A percentile compares a stretch with the other conserved stretches of the same genome.
Evolutionary conservation across 2,888 invertebrate species (phyloP).

Genomic region (Dryocosmus kuriphilus): DNA sequence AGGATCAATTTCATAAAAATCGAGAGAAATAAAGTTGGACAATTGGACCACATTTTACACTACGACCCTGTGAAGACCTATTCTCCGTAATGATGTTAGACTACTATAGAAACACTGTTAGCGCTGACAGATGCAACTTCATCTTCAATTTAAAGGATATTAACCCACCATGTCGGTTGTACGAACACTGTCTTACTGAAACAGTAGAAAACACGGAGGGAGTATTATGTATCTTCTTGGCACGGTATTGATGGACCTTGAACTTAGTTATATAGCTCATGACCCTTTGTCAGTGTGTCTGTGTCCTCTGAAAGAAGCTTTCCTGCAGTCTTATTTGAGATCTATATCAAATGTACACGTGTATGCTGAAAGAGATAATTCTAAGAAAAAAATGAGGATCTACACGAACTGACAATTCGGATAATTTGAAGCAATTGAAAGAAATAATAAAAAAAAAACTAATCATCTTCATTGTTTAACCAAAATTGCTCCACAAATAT

Average conservation of each 20-base stretch:
- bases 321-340: neutral
- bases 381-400: neutral
- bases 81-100: neutral
- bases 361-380: neutral
- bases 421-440: neutral
- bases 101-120: neutral
- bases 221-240: conserved; percentile 4
- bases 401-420: neutral
- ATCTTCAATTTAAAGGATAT: conserved; percentile 37
- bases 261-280: conserved; percentile 4
- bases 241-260: conserved; percentile 25
- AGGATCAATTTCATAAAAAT: neutral
- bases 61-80: neutral
- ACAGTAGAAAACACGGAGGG: neutral
- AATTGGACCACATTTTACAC: neutral
- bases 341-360: neutral
- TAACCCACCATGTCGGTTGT: neutral
- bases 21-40: neutral
- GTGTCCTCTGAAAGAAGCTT: neutral
- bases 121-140: conserved; percentile 12
- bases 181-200: conserved; percentile 1
- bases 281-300: neutral
- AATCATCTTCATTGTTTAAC: neutral
- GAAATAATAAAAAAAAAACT: neutral
- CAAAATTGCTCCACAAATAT: neutral